Conservation (phyloP, 2,888 invertebrate species). For the Epinotia nisella region DNA sequence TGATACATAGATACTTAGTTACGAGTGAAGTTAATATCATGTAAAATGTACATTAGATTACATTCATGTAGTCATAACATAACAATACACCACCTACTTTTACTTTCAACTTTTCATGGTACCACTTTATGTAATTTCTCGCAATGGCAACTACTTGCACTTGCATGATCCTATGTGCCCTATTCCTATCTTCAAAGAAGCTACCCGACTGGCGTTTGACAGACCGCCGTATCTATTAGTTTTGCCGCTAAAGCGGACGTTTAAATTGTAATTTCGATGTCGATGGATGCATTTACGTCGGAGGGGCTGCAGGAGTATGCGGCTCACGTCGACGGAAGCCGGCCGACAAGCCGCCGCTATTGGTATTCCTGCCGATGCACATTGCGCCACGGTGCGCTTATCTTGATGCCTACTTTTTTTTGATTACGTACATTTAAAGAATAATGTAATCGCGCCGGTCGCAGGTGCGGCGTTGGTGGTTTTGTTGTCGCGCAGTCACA, state of each 20-base stretch:
- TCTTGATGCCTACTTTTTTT: slow-evolving; percentile 54
- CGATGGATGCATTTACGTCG: slow-evolving; percentile 63
- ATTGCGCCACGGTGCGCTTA: slow-evolving; percentile 66
- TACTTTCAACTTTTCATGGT: too few relatives aligned
- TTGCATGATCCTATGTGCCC: too few relatives aligned
- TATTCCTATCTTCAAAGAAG: too few relatives aligned
- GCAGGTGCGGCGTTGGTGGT: slow-evolving; percentile 9
- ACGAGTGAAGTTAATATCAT: too few relatives aligned
- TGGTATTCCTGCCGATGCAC: slow-evolving; percentile 75
- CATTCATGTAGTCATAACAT: too few relatives aligned
- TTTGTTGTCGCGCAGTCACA: slow-evolving; percentile 1
- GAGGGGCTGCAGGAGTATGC: slow-evolving; percentile 60
- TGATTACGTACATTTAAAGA: slow-evolving; percentile 43
- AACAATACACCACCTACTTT: too few relatives aligned
- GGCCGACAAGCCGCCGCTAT: slow-evolving; percentile 64
- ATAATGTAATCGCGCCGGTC: slow-evolving; percentile 22
- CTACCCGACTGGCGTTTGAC: background rate
- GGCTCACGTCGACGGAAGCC: slow-evolving; percentile 78
- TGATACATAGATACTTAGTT: too few relatives aligned
- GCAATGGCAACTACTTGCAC: too few relatives aligned
- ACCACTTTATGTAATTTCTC: too few relatives aligned
- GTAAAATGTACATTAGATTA: too few relatives aligned
- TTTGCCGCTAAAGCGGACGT: slow-evolving; percentile 65
- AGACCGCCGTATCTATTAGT: slow-evolving; percentile 5
- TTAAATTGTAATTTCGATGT: slow-evolving; percentile 53